Percentiles rank a stretch among this genome's conserved stretches.
Conservation (phyloP, 2,888 invertebrate species). For the Hypomecis punctinalis region DNA sequence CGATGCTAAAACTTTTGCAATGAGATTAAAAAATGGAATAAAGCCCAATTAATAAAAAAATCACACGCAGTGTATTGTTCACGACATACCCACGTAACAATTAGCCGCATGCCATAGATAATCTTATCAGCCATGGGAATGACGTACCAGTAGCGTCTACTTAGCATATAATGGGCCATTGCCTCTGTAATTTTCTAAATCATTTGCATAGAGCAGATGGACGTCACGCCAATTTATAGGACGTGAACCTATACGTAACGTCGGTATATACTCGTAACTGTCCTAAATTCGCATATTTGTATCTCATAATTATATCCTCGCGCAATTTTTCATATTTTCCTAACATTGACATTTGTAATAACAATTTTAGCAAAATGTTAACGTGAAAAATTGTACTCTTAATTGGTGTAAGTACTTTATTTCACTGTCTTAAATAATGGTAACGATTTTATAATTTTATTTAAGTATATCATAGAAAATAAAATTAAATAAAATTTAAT, state of each 20-base stretch:
- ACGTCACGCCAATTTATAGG: slow-evolving; percentile 31
- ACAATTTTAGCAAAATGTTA: too few relatives aligned
- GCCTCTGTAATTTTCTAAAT: slow-evolving; percentile 56
- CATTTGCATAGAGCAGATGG: slow-evolving; percentile 49
- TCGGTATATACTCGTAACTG: too few relatives aligned
- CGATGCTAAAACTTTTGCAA: not conserved
- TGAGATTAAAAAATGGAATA: not conserved
- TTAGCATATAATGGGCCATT: slow-evolving; percentile 66
- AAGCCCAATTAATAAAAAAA: slow-evolving; percentile 22
- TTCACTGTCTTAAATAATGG: too few relatives aligned
- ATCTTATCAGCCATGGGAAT: slow-evolving; percentile 61
- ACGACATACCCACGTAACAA: slow-evolving; percentile 38
- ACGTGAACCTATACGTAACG: slow-evolving; percentile 5
- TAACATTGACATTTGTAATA: too few relatives aligned
- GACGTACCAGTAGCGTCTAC: slow-evolving; percentile 53
- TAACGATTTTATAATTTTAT: too few relatives aligned
- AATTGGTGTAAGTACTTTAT: too few relatives aligned
- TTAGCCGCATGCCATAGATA: slow-evolving; percentile 49
- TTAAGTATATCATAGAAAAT: too few relatives aligned
- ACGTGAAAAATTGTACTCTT: too few relatives aligned
- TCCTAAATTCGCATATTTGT: too few relatives aligned
- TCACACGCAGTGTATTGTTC: slow-evolving; percentile 39
- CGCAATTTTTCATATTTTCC: too few relatives aligned
- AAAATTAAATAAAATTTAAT: too few relatives aligned
- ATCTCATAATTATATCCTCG: too few relatives aligned